Evolutionary conservation across 2,113 vertebrate species (phyloP).

Genomic region (Bujurquina vittata): DNA sequence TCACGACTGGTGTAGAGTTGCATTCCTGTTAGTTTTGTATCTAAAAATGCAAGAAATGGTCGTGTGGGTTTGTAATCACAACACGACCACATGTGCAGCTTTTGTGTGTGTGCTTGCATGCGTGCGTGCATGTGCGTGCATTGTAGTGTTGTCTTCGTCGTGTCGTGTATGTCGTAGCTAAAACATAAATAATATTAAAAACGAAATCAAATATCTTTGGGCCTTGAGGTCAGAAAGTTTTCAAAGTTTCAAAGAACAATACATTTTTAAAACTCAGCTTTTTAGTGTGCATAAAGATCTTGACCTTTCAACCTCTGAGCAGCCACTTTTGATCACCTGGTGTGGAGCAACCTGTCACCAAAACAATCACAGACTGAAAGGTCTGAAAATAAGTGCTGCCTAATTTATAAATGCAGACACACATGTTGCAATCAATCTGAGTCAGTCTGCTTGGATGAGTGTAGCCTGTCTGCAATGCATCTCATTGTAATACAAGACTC

Average conservation of each 20-base stretch:
- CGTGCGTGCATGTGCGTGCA: too few species aligned
- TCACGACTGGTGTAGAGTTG: not conserved
- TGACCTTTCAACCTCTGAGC: not conserved
- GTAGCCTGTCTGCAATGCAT: too few species aligned
- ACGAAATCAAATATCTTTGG: not conserved
- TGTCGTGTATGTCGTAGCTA: too few species aligned
- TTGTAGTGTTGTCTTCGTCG: not conserved
- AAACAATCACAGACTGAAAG: not conserved
- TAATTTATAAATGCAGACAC: not conserved
- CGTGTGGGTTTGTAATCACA: not conserved
- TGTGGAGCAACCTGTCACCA: too few species aligned
- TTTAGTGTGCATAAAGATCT: too few species aligned
- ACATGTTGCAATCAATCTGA: not conserved
- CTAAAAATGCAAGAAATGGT: not conserved
- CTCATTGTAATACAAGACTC: not conserved
- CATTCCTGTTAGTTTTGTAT: not conserved
- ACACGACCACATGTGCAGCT: accelerated
- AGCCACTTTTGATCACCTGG: not conserved
- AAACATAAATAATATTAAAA: too few species aligned
- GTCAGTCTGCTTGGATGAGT: not conserved
- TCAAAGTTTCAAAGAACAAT: too few species aligned
- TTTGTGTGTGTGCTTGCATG: too few species aligned
- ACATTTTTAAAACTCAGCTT: too few species aligned
- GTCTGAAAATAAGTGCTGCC: not conserved
- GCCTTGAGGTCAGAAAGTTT: too few species aligned